Evolutionary conservation across 1,140 invertebrate species (phyloP).

Genomic region (Drosophila azteca): DNA sequence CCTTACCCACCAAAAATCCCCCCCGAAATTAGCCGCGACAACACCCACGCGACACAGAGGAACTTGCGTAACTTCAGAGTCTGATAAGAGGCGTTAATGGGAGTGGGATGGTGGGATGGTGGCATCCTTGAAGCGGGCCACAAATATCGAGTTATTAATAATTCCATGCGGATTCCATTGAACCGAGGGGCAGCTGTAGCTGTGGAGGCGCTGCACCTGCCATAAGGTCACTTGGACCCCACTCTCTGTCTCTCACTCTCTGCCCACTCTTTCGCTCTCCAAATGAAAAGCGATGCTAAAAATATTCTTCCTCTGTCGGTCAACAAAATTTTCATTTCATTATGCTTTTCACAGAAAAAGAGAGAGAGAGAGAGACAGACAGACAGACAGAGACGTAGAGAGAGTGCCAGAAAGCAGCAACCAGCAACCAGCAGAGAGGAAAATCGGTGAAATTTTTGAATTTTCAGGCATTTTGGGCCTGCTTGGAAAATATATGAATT

Average conservation of each 20-base stretch:
- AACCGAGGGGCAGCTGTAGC: constrained; percentile 22
- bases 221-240: constrained; percentile 64
- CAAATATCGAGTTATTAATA: constrained; percentile 51
- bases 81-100: constrained; percentile 42
- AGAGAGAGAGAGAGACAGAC: constrained; percentile 24
- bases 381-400: constrained; percentile 15
- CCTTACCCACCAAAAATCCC: background rate
- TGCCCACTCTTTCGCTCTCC: background rate
- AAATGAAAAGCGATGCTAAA: constrained; percentile 53
- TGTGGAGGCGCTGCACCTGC: constrained; percentile 60
- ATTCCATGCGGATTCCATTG: constrained; percentile 66
- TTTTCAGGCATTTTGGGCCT: constrained; percentile 61
- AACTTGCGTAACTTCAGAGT: constrained; percentile 70
- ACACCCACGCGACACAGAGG: constrained; percentile 8
- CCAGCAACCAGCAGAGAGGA: background rate
- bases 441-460: constrained; percentile 40
- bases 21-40: constrained; percentile 35
- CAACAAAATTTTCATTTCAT: constrained; percentile 61
- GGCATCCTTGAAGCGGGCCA: constrained; percentile 43
- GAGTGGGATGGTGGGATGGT: background rate
- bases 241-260: background rate
- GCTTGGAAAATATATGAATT: constrained; percentile 79
- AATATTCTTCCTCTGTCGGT: constrained; percentile 57
- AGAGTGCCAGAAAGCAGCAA: constrained; percentile 8
- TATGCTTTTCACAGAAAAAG: constrained; percentile 19